A percentile compares a stretch with the other conserved stretches of the same genome.
These are phyloP conservation scores for Agonopterix arenella DNA, from an alignment of 2,888 invertebrate genomes.

Conservation along the genomic window DNA sequence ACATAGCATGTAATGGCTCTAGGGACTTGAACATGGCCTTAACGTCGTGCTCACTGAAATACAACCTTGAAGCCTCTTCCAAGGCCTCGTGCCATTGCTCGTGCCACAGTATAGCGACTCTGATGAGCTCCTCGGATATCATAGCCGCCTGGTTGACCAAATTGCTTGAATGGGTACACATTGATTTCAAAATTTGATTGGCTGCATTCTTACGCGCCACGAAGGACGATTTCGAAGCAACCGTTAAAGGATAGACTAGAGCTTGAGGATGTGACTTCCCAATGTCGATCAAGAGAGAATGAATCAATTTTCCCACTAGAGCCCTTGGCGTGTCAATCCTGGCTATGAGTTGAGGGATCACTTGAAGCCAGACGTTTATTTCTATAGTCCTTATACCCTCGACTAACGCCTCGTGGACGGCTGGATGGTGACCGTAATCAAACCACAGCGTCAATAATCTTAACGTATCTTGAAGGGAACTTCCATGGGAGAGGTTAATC, in stretches of 20 bases:
- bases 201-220: slow-evolving; percentile 91
- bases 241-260: slow-evolving; percentile 97
- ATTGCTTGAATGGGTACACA: slow-evolving; percentile 95
- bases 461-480: slow-evolving; percentile 96
- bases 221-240: slow-evolving; percentile 96
- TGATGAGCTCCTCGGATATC: slow-evolving; percentile 97
- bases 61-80: slow-evolving; percentile 93
- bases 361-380: slow-evolving; percentile 99
- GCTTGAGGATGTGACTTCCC: slow-evolving; percentile 99
- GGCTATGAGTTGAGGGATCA: slow-evolving; percentile 98
- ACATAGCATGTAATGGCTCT: slow-evolving; percentile 95
- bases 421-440: slow-evolving; percentile 96
- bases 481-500: slow-evolving; percentile 93
- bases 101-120: slow-evolving; percentile 99
- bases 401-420: slow-evolving; percentile 94
- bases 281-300: slow-evolving; percentile 95
- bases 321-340: slow-evolving; percentile 96
- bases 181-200: slow-evolving; percentile 94
- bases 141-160: slow-evolving; percentile 97
- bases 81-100: slow-evolving; percentile 99
- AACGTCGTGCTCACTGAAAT: slow-evolving; percentile 97
- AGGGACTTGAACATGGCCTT: slow-evolving; percentile 97
- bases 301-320: slow-evolving; percentile 92
- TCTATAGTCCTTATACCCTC: slow-evolving; percentile 96
- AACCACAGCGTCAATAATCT: slow-evolving; percentile 98